These are phyloP conservation scores for Myocastor coypus DNA, from an alignment of 2,113 vertebrate genomes.

Conservation along the genomic window DNA sequence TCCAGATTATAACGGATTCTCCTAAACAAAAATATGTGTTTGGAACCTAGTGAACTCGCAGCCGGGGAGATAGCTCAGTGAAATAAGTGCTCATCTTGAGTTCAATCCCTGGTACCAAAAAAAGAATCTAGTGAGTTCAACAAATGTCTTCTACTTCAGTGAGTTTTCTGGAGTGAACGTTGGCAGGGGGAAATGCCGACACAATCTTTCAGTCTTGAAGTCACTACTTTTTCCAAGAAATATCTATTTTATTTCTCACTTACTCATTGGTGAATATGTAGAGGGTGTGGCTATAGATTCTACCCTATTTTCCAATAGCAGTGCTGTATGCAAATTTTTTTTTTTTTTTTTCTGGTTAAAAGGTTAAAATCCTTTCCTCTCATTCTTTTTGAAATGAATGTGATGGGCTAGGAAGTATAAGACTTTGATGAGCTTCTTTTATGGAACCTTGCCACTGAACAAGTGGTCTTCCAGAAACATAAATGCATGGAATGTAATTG, in stretches of 20 bases:
- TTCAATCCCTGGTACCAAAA: too few relatives aligned
- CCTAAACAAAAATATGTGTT: constrained; percentile 22
- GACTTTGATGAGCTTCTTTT: background rate
- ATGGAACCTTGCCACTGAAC: background rate
- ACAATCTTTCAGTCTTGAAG: constrained; percentile 7
- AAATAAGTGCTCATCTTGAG: too few relatives aligned
- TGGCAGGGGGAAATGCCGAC: background rate
- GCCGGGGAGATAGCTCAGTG: too few relatives aligned
- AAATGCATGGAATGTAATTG: background rate
- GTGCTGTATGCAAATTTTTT: background rate
- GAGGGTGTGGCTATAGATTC: background rate
- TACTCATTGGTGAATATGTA: background rate
- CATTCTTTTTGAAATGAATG: background rate
- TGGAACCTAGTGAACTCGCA: background rate
- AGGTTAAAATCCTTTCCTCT: background rate
- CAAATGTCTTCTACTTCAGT: constrained; percentile 3
- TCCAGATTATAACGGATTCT: background rate
- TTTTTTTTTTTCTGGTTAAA: background rate
- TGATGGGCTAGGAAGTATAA: background rate
- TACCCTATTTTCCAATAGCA: background rate
- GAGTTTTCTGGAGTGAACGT: background rate
- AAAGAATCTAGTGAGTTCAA: background rate
- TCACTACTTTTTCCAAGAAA: background rate
- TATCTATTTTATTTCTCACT: background rate
- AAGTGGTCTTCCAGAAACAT: background rate